Evolutionary conservation across 92 coral and sea anemone genomes (phyloP), one percentile per base, ranked within the genome.

Genomic region (Zoanthus solanderi): DNA sequence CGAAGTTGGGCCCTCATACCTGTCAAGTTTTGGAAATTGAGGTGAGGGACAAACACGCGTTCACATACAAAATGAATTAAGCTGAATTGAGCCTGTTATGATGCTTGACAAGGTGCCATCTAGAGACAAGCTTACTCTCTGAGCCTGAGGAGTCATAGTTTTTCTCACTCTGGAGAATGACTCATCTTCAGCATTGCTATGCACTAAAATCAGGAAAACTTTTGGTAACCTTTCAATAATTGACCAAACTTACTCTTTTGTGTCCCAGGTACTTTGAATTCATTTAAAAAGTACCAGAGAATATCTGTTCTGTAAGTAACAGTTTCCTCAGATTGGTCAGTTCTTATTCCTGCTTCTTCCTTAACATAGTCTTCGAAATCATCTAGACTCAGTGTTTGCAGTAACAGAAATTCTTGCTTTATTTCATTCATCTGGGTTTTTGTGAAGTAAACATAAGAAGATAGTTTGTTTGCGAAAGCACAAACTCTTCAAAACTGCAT

Each of bases 141-240:
- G 23, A 23, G 23, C 23, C 72, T 81, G 86, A 10, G 86, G 45
- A 58, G 86, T 57, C 37, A 82, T 58, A 65, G 63, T 82, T 9
- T 82, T 32, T 71, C 46, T 18, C 31, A 82, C 86, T 32, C 75
- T 60, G 34, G 75, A 82, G 28, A 44, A 37, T 29, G 29, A 52
- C 48, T 65, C 86, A 46, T 82, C 75, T 53, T 82, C 86, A 57
- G 86, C 86, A 82, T 82, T 82, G 69, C 86, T 82, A 50, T 82
- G 76, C 9, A 82, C 69, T 28, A 82, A 16, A 9, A 3, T 44
- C 75, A 57, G 37, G 28, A 56, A 53, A 28, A 57, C 73, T 63
- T 58, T 82, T 58, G 50, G 48, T 30, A 82, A 17, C 72, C n/a
- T 60, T 52, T n/a, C n/a, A 82, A 82, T 4, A 82, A 72, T 60